Evolutionary conservation across 2,797 vertebrate genomes (phyloP).

Genomic region (Platyrinchus mystaceus): DNA sequence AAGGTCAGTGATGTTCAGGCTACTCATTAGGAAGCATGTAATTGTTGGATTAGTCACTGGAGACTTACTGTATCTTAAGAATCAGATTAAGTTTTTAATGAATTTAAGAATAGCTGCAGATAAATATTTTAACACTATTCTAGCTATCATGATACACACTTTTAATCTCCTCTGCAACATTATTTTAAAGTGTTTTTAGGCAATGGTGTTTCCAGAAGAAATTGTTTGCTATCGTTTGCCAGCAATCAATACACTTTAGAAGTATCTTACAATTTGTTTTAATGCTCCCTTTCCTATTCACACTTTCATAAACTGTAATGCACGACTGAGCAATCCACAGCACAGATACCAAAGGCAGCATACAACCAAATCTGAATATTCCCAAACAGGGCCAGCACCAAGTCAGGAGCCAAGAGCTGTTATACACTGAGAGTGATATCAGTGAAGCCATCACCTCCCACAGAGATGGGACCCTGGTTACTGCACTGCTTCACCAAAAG

Average conservation of each 20-base stretch:
- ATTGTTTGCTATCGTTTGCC: not conserved
- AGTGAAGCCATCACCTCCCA: not conserved
- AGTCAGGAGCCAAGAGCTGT: not conserved
- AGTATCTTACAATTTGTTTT: not conserved
- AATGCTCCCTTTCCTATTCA: not conserved
- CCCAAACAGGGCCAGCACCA: not conserved
- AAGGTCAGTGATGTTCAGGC: slow-evolving; percentile 19
- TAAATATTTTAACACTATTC: slow-evolving; percentile 32
- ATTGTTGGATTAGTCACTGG: slow-evolving; percentile 23
- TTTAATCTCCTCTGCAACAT: not conserved
- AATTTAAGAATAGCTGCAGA: not conserved
- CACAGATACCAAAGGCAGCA: not conserved
- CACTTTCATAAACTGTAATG: not conserved
- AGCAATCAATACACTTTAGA: not conserved
- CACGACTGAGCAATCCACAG: not conserved
- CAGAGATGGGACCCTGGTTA: not conserved
- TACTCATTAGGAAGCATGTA: slow-evolving; percentile 40
- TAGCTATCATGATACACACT: not conserved
- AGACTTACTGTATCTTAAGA: slow-evolving; percentile 44
- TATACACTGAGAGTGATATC: fast-evolving
- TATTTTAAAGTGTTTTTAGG: not conserved
- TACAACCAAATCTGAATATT: not conserved
- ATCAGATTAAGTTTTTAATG: slow-evolving; percentile 43
- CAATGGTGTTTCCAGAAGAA: not conserved
- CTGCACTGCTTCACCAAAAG: not conserved